Percentiles rank a stretch among this genome's conserved stretches.
Conservation (phyloP, 2,797 vertebrate genomes). For the Ceyx erithaca region DNA sequence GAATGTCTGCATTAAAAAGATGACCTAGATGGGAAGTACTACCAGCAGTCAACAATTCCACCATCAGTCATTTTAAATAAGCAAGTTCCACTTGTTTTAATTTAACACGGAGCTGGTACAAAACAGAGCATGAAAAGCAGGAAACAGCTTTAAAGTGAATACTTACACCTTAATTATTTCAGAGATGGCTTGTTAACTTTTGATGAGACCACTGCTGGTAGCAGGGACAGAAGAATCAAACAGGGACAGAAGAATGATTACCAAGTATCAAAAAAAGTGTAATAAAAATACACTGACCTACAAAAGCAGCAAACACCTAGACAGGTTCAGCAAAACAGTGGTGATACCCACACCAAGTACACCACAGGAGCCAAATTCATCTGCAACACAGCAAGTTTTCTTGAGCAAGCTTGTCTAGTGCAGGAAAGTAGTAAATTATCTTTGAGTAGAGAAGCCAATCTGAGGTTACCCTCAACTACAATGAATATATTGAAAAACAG, state of each 20-base stretch:
- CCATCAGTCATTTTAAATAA: not conserved
- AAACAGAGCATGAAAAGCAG: not conserved
- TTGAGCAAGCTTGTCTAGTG: not conserved
- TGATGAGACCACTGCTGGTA: not conserved
- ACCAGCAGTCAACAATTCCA: not conserved
- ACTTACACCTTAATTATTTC: not conserved
- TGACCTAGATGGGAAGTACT: not conserved
- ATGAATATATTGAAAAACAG: not conserved
- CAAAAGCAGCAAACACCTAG: not conserved
- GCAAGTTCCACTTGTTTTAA: not conserved
- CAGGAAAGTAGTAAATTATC: not conserved
- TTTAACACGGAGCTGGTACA: not conserved
- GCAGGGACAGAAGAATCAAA: not conserved
- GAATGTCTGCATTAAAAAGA: not conserved
- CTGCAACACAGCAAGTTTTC: not conserved
- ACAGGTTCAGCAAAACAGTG: not conserved
- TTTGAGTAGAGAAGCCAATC: not conserved
- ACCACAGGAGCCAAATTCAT: not conserved
- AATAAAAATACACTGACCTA: not conserved
- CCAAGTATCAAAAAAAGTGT: not conserved
- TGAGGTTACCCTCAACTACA: not conserved
- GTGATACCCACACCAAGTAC: fast-evolving
- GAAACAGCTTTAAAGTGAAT: not conserved
- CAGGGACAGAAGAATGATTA: not conserved
- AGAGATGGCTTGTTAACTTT: not conserved